Conservation (phyloP, 2,888 invertebrate species). For the Macrosoma leucophasiata region DNA sequence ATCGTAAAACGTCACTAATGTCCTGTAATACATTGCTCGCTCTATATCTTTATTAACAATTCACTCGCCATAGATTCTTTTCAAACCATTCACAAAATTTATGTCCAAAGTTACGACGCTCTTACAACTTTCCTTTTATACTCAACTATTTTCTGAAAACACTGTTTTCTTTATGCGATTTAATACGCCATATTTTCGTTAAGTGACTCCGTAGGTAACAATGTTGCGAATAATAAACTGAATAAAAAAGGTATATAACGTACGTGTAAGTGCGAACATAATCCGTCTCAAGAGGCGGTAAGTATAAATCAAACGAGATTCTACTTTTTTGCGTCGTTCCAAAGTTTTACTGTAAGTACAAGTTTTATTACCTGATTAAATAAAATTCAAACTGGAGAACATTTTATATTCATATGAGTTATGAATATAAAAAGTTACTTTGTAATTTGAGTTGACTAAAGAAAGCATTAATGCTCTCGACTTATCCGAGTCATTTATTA, state of each 20-base stretch:
- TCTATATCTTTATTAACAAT: constrained; percentile 75
- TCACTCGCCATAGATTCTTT: constrained; percentile 65
- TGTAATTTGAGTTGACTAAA: constrained; percentile 35
- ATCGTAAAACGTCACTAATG: constrained; percentile 68
- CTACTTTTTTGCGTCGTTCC: constrained; percentile 48
- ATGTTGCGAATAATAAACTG: constrained; percentile 62
- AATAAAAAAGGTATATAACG: constrained; percentile 43
- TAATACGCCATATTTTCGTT: constrained; percentile 69
- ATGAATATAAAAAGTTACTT: constrained; percentile 39
- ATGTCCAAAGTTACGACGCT: constrained; percentile 64
- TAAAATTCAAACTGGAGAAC: constrained; percentile 46
- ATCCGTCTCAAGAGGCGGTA: constrained; percentile 50
- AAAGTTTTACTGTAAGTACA: constrained; percentile 43
- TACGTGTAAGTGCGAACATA: constrained; percentile 50
- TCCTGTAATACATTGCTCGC: constrained; percentile 60
- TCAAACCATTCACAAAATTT: constrained; percentile 65
- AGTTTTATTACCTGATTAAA: constrained; percentile 53
- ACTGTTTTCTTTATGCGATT: constrained; percentile 72
- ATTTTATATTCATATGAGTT: too few species aligned
- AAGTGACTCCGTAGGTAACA: constrained; percentile 60
- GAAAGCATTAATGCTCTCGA: constrained; percentile 24
- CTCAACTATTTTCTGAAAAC: constrained; percentile 71
- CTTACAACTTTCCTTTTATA: constrained; percentile 68
- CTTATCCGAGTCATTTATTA: too few species aligned
- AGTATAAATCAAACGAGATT: constrained; percentile 63